Conservation (phyloP, 1,140 invertebrate genomes). For the Cyclargus thomasi region DNA sequence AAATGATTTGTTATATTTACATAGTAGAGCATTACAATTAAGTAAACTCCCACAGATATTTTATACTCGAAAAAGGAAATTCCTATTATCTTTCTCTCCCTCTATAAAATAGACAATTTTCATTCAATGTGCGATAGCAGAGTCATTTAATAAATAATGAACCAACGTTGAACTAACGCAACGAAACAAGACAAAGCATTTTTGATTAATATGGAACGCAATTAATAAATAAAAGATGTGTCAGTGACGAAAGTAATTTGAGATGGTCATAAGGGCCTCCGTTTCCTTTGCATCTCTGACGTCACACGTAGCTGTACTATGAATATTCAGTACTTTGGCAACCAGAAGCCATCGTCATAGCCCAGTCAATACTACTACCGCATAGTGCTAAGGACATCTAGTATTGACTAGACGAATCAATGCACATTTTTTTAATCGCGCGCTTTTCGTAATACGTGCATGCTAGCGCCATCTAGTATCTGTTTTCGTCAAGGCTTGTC, state of each 20-base stretch:
- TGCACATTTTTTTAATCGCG: constrained; percentile 12
- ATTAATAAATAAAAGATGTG: not conserved
- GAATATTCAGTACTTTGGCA: constrained; percentile 26
- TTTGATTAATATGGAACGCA: not conserved
- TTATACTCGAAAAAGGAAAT: too few species aligned
- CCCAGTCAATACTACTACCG: constrained; percentile 38
- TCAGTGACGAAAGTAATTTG: not conserved
- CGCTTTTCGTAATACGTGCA: not conserved
- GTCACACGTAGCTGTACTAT: constrained; percentile 22
- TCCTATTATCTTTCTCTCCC: too few species aligned
- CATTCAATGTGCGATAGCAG: too few species aligned
- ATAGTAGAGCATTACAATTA: too few species aligned
- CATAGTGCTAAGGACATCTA: constrained; percentile 33
- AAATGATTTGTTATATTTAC: too few species aligned
- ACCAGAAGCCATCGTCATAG: constrained; percentile 21
- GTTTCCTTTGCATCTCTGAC: constrained; percentile 3
- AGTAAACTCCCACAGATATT: too few species aligned
- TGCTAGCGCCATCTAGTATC: not conserved
- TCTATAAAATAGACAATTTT: too few species aligned
- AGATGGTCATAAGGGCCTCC: not conserved
- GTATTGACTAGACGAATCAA: constrained; percentile 24
- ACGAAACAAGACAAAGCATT: too few species aligned
- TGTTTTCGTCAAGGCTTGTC: not conserved
- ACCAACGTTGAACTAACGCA: too few species aligned
- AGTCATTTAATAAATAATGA: too few species aligned